phyloP scores from a whole-genome alignment of 2,888 invertebrate species.

The Nezara viridula region DNA sequence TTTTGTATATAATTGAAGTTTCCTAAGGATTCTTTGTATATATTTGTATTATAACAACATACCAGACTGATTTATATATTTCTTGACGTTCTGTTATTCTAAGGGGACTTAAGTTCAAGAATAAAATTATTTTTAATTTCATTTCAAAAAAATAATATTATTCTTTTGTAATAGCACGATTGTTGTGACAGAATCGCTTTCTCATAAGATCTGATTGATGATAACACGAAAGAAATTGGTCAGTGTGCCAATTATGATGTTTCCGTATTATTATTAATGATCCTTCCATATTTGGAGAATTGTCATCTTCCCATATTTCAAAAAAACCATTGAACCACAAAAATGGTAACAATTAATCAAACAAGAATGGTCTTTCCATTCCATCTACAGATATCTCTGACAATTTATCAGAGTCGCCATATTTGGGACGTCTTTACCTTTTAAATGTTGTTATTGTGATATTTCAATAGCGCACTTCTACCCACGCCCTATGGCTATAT shows the following conservation, averaged over 20 bases:
- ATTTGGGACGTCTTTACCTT: neutral
- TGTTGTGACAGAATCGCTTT: neutral
- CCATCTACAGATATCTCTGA: neutral
- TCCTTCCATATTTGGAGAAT: neutral
- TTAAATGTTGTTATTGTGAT: slow-evolving; percentile 17
- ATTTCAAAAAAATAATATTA: too few relatives aligned
- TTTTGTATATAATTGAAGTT: too few relatives aligned
- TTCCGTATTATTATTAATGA: slow-evolving; percentile 7
- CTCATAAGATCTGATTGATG: neutral
- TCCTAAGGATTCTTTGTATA: too few relatives aligned
- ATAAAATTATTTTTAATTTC: too few relatives aligned
- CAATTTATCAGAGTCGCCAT: neutral
- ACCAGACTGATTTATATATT: too few relatives aligned
- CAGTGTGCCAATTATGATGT: neutral
- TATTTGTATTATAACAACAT: too few relatives aligned
- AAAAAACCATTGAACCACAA: neutral
- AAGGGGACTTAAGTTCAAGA: too few relatives aligned
- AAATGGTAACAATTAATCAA: neutral
- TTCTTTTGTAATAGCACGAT: neutral
- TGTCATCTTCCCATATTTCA: neutral
- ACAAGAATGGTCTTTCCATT: neutral
- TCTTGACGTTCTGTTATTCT: too few relatives aligned
- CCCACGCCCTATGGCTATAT: neutral
- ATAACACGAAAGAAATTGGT: neutral
- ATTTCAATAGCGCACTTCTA: neutral